Conservation (phyloP, 2,888 invertebrate species). For the Odontothrips loti region DNA sequence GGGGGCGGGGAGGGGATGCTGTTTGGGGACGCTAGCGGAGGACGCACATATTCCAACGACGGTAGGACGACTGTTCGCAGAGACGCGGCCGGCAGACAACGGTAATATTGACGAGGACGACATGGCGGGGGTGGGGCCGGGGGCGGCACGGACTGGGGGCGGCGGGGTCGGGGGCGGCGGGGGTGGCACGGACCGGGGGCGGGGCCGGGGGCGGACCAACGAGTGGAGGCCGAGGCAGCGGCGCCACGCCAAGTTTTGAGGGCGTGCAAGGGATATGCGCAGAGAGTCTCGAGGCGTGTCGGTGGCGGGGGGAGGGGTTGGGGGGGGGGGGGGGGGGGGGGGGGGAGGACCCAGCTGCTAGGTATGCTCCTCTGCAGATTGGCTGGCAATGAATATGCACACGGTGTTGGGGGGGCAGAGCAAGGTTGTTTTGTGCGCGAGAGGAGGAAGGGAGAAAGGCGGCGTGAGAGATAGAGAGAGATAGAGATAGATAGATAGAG, state of each 20-base stretch:
- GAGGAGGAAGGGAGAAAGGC: neutral
- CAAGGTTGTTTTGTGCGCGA: neutral
- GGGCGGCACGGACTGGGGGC: neutral
- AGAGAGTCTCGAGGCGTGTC: neutral
- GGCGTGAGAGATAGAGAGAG: too few relatives aligned
- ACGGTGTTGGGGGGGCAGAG: neutral
- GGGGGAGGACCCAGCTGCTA: conserved; percentile 3
- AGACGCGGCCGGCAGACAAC: too few relatives aligned
- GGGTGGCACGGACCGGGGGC: neutral
- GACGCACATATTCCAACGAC: neutral
- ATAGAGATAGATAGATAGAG: too few relatives aligned
- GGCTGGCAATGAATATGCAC: conserved; percentile 22
- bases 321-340: neutral
- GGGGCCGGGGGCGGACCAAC: neutral
- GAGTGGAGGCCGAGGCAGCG: too few relatives aligned
- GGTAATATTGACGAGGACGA: too few relatives aligned
- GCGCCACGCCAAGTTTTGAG: too few relatives aligned
- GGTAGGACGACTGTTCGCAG: too few relatives aligned
- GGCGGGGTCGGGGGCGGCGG: neutral
- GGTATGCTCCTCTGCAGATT: conserved; percentile 26
- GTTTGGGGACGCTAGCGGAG: too few relatives aligned
- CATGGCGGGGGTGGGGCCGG: too few relatives aligned
- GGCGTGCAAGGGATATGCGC: too few relatives aligned
- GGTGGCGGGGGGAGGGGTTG: neutral
- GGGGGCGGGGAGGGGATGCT: neutral